These are phyloP conservation scores for Tringa solitaria DNA, from an alignment of 2,113 vertebrate species.

Conservation along the genomic window DNA sequence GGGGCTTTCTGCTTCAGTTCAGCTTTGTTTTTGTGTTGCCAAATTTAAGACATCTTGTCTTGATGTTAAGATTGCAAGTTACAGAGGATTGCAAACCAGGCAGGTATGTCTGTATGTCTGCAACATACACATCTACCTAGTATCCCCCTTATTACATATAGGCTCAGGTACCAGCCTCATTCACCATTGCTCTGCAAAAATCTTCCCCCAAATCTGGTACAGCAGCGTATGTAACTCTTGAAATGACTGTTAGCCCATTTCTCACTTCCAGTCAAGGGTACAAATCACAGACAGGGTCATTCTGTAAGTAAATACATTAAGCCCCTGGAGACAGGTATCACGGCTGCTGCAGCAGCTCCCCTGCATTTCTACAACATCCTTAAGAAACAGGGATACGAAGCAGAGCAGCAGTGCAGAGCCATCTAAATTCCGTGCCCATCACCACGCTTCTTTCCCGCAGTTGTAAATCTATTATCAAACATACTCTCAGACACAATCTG, in stretches of 20 bases:
- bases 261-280: background rate
- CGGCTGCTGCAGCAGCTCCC: background rate
- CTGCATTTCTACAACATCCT: background rate
- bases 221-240: background rate
- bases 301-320: background rate
- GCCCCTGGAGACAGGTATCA: background rate
- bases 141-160: background rate
- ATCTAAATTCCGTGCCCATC: background rate
- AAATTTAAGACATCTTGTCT: background rate
- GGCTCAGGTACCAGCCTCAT: background rate
- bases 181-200: background rate
- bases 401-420: background rate
- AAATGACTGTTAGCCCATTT: background rate
- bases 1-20: background rate
- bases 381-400: background rate
- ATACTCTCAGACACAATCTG: background rate
- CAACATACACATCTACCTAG: background rate
- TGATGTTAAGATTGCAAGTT: background rate
- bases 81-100: background rate
- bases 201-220: background rate
- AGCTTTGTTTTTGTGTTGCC: background rate
- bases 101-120: background rate
- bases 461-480: constrained; percentile 38
- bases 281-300: background rate
- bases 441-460: background rate